Evolutionary conservation across 2,113 vertebrate species (phyloP).

Genomic region (Alectura lathami): DNA sequence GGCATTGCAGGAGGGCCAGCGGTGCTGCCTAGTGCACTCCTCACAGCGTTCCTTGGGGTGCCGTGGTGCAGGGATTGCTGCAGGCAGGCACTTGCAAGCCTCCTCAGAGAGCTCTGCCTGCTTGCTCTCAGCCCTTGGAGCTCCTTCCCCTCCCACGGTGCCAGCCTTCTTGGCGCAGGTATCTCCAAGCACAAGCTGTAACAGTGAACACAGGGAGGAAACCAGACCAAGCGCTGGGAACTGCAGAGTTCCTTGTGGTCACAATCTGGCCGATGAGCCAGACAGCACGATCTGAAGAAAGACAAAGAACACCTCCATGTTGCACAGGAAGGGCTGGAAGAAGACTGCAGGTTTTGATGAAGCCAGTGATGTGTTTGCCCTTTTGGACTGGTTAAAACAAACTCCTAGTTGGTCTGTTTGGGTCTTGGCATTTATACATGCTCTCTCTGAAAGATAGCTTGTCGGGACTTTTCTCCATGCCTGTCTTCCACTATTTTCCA

Average conservation of each 20-base stretch:
- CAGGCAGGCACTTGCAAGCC: background rate
- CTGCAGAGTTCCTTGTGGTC: background rate
- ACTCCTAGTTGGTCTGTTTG: background rate
- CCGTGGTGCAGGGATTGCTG: background rate
- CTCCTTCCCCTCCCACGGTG: background rate
- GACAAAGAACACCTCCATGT: background rate
- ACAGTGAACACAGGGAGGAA: background rate
- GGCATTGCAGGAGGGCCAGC: background rate
- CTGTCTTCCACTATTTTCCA: background rate
- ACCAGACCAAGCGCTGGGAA: background rate
- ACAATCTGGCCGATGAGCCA: background rate
- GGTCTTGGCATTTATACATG: background rate
- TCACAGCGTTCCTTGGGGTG: background rate
- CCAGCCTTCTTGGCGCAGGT: too few relatives aligned
- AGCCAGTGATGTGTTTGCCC: background rate
- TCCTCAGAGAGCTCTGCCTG: background rate
- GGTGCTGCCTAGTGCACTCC: background rate
- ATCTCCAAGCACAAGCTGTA: background rate
- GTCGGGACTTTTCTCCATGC: background rate
- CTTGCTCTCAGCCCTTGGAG: background rate
- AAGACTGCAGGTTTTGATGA: background rate
- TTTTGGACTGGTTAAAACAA: background rate
- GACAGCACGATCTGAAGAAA: background rate
- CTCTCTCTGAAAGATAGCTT: background rate
- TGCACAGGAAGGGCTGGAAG: background rate